Evolutionary conservation across 2,888 invertebrate genomes (phyloP), one percentile per base, ranked within the genome.

Genomic region (Slavum lentiscoides): DNA sequence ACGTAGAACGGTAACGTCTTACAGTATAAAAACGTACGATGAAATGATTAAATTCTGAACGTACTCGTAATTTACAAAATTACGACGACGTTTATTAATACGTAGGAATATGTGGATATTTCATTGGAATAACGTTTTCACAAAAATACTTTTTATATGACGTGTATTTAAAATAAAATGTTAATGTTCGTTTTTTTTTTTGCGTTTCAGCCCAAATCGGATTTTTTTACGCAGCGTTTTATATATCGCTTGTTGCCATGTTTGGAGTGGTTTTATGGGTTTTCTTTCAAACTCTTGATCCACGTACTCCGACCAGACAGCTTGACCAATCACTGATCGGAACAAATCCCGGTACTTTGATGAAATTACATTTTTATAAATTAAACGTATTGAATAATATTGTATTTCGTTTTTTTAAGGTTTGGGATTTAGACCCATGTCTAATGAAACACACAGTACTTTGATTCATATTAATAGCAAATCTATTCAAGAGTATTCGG

Each of bases 231-330:
- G 88, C 95, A 85, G 90, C 95, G 85, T 98, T 98, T 89, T 98
- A 98, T 89, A 89, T 92, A 82, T 94, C 94, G 84, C 89, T 99
- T 85, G 95, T 94, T 39, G 95, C 95, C 43, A 91, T 98, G 85
- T 98, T 98, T 83, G 92, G 96, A 30, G 94, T 96, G 83, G 96
- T 97, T 88, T 92, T 97, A 90, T 94, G 95, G 91, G 93, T 94
- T 82, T 98, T 99, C 89, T 92, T 93, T 84, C 94, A 94, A 87
- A 95, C 96, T 0, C 87, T 97, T 85, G 95, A 96, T 87, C 91
- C 93, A n/a, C 90, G 94, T 84, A 91, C 92, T 86, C 98, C 97
- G 13, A 94, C 92, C 87, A 97, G 95, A 94, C 93, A 92, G 86
- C 89, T 95, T 83, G 92, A 93, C 55, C 87, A 90, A 82, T 96